Conservation (phyloP, 2,113 vertebrate species). For the Micronycteris hirsuta region DNA sequence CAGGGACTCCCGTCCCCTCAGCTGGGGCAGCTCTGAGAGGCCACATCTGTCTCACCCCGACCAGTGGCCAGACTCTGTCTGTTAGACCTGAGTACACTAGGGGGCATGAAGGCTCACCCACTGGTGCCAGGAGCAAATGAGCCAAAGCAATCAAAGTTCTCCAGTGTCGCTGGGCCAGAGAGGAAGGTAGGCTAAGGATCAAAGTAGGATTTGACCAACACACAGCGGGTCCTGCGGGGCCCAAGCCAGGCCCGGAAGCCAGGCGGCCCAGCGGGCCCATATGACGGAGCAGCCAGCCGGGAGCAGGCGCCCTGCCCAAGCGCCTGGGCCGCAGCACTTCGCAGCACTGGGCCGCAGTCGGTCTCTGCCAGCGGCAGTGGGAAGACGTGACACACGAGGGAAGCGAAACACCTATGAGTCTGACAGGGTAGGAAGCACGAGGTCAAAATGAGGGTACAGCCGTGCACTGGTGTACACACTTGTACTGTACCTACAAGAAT, state of each 20-base stretch:
- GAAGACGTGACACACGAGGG: not conserved
- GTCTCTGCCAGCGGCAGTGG: not conserved
- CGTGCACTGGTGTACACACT: not conserved
- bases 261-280: not conserved
- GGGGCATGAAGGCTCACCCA: not conserved
- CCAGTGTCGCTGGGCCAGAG: not conserved
- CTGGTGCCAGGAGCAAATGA: not conserved
- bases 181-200: not conserved
- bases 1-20: not conserved
- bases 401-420: not conserved
- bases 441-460: not conserved
- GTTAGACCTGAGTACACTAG: not conserved
- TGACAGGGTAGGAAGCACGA: not conserved
- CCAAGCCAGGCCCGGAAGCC: not conserved
- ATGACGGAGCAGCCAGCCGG: not conserved
- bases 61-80: not conserved
- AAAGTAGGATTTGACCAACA: rapidly evolving
- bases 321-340: not conserved
- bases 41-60: not conserved
- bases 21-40: not conserved
- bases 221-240: not conserved
- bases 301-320: not conserved
- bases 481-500: not conserved
- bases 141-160: not conserved
- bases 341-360: rapidly evolving